Conservation (phyloP, 1,140 invertebrate species). For the Plectrocnemia conspersa region DNA sequence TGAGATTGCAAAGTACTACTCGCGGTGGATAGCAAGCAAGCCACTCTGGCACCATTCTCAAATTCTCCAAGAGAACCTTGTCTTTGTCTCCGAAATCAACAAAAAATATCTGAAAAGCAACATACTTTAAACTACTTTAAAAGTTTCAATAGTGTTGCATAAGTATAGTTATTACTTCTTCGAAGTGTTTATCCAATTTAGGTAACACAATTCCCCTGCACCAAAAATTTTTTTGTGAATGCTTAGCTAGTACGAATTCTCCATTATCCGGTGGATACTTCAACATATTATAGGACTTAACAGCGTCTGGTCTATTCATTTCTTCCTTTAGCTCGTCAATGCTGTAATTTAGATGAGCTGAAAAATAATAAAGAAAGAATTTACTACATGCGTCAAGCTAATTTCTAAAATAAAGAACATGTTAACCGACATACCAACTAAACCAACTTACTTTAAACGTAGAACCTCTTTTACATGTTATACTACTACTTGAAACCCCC, state of each 20-base stretch:
- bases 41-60: background rate
- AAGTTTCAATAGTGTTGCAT: background rate
- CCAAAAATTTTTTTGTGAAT: background rate
- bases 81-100: background rate
- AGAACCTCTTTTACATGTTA: no score
- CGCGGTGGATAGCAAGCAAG: background rate
- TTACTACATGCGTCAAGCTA: no score
- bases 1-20: constrained; percentile 3
- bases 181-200: background rate
- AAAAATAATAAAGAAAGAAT: no score
- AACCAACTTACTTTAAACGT: no score
- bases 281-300: background rate
- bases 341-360: no score
- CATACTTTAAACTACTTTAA: background rate
- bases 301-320: background rate
- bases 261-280: background rate
- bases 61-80: background rate
- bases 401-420: no score
- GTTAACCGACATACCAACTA: no score
- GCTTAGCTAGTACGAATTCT: background rate
- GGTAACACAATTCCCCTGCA: background rate
- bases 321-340: no score
- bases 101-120: constrained; percentile 9
- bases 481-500: no score
- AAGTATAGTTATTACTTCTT: background rate